Evolutionary conservation across 2,888 invertebrate genomes (phyloP).

Genomic region (Pseudococcus viburni): DNA sequence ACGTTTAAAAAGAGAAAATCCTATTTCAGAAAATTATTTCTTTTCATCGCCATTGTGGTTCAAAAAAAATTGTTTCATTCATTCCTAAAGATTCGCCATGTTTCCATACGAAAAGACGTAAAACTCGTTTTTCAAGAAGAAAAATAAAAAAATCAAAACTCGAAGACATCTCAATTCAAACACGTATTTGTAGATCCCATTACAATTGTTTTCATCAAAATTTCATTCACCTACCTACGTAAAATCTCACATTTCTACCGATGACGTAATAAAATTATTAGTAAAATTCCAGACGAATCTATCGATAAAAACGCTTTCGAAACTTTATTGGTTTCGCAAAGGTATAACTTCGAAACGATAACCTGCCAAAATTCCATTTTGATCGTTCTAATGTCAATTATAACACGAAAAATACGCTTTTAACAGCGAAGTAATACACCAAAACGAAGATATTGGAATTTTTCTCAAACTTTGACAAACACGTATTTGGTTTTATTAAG

Average conservation of each 20-base stretch:
- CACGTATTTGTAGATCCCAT: neutral
- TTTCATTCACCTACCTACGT: neutral
- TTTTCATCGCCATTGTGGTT: too few relatives aligned
- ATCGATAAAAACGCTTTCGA: neutral
- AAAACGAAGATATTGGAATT: constrained; percentile 23
- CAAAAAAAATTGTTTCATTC: too few relatives aligned
- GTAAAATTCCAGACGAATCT: neutral
- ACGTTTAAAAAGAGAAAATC: too few relatives aligned
- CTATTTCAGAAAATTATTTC: too few relatives aligned
- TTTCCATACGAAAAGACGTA: too few relatives aligned
- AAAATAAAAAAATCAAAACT: too few relatives aligned
- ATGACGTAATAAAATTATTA: neutral
- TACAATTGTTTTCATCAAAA: neutral
- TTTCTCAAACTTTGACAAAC: neutral
- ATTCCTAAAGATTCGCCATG: too few relatives aligned
- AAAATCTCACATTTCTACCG: neutral
- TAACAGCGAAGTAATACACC: neutral
- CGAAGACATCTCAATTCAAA: neutral
- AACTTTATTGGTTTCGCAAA: constrained; percentile 24
- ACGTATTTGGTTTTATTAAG: neutral
- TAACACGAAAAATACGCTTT: neutral
- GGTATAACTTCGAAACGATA: neutral
- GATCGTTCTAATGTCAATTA: neutral
- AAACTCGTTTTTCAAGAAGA: too few relatives aligned
- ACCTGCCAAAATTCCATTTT: constrained; percentile 21